Base-by-base conservation (phyloP, 30 jellyfish, hydroid and myxozoan genomes). In the Aurelia sp. region DNA sequence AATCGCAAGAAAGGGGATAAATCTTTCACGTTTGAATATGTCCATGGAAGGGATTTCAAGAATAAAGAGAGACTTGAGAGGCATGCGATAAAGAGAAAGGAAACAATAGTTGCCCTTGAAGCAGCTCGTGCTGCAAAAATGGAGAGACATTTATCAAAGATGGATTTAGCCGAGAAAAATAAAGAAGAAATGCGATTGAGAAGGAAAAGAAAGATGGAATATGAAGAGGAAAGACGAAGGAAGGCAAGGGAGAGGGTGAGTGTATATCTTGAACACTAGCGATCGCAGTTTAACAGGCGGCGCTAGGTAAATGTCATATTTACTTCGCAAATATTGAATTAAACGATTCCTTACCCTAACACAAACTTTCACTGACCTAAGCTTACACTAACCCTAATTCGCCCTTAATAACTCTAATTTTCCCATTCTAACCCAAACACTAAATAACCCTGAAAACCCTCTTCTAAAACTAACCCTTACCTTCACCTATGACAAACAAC, bases 181-280 rank as follows among this genome's bases (percentile, higher is more conserved):
- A 74, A 66, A 61, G 95, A 85, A 53, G 40, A 35, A 31, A 47
- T 85, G 30, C 68, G 95, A 41, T 89, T 62, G 81, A 75, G 44
- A 33, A 48, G 86, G 21, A 85, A 76, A 48, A 65, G 86, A 48
- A 85, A 85, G 76, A 10, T 74, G 6, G 86, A 76, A 58, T 57
- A 60, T 37, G 89, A 85, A 44, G 95, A 85, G 40, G 89, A 85
- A 37, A 62, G 62, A 57, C 44, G 95, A 27, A 76, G 84, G 68
- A 62, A 78, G 58, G 95, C 95, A 47, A 62, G 72, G 22, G 95
- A 85, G 37, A 74, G 81, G 89, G 95, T 85, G 19, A 73, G 74
- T 31, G 55, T 9, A 44, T 44, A 44, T 7, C 1, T 7, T 5
- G 3, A 6, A 5, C 15, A 6, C 1, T 9, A 37, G 3, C 48